These are phyloP conservation scores for Tenthredo livida DNA, from an alignment of 2,888 invertebrate genomes.

Conservation along the genomic window DNA sequence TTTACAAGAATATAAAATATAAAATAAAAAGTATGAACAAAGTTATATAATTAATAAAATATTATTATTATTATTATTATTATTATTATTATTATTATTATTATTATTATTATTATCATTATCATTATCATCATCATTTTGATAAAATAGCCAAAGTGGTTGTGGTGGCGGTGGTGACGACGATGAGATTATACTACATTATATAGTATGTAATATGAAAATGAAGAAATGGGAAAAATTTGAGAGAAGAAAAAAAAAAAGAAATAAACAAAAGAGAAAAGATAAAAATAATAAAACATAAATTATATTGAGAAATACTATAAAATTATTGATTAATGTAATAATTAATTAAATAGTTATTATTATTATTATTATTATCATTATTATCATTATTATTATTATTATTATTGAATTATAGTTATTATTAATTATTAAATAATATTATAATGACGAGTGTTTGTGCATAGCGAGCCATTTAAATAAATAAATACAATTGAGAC, in stretches of 20 bases:
- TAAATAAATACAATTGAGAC: conserved; percentile 52
- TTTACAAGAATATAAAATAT: conserved; percentile 51
- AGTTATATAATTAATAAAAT: neutral
- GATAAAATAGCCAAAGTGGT: neutral
- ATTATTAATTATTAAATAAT: conserved; percentile 62
- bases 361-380: conserved; percentile 27
- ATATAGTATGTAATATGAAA: neutral
- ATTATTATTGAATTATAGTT: conserved; percentile 51
- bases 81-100: neutral
- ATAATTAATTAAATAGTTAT: conserved; percentile 31
- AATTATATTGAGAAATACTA: conserved; percentile 42
- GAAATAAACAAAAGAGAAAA: neutral
- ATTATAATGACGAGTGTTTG: conserved; percentile 55
- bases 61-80: neutral
- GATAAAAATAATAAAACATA: conserved; percentile 1
- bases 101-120: neutral
- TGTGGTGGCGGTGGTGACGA: neutral
- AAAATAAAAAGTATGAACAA: conserved; percentile 53
- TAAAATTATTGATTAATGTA: conserved; percentile 42
- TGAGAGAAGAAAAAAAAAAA: neutral
- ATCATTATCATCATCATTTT: conserved; percentile 50
- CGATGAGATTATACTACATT: neutral
- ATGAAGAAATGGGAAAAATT: neutral
- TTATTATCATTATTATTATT: conserved; percentile 28
- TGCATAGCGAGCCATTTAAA: conserved; percentile 53